Evolutionary conservation across 2,113 vertebrate genomes (phyloP), one percentile per base, ranked within the genome.

Genomic region (Amphiprion ocellaris): DNA sequence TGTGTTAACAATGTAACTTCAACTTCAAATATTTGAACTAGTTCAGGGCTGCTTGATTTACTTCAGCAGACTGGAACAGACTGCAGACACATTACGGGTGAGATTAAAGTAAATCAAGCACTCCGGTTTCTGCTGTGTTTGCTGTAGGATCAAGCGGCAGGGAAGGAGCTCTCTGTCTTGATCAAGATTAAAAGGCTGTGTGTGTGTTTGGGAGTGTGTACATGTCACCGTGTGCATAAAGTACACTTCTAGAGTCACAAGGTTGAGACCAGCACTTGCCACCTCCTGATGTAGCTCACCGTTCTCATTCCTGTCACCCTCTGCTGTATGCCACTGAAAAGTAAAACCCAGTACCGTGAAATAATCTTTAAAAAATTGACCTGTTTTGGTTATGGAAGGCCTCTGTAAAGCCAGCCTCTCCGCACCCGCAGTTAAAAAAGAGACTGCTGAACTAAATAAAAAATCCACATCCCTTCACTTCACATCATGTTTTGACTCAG

Each of bases 31-130:
- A 89, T 88, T 88, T 83, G 81, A 73, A 66, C 69, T 56, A 63
- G 37, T 90, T 81, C 71, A 19, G 78, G 74, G 85, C 41, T 72
- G 55, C 80, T 83, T 81, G 81, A 90, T 85, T 91, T 83, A 76
- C 79, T 52, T 79, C 88, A 87, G 81, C 74, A 66, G 85, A 74
- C 79, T 86, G 85, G 85, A 90, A 84, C 83, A 73, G 86, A 74
- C 56, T 64, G 79, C 62, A 86, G 78, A 77, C 85, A 79, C 83
- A 76, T 89, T 86, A 91, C 83, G 69, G 77, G 39, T 56, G 74
- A 88, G 89, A 90, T 90, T 89, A 87, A 89, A 89, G 83, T 78
- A 81, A 90, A 90, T 92, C 86, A 85, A 84, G 83, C 81, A 46
- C 87, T 80, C 30, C 1, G 10, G 68, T 83, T 89, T 89, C 75